Conservation (phyloP, 2,113 vertebrate genomes). For the Origma solitaria region DNA sequence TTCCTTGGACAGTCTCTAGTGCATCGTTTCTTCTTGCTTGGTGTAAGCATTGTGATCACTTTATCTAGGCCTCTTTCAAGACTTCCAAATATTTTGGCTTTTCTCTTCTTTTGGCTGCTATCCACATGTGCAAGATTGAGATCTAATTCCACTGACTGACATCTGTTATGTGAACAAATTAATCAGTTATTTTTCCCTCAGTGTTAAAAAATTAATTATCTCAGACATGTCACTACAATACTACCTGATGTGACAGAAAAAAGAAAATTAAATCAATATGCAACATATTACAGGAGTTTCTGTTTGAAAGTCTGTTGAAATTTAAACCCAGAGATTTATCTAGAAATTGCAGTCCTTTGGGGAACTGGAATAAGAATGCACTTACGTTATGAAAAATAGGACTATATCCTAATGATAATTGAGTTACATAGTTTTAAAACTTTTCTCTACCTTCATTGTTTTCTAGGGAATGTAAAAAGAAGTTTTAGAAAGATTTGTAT, state of each 20-base stretch:
- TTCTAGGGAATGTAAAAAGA: not conserved
- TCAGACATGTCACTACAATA: not conserved
- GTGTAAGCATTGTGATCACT: constrained; percentile 90
- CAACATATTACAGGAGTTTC: not conserved
- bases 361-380: not conserved
- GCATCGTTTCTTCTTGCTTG: constrained; percentile 80
- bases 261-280: not conserved
- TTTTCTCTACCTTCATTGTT: not conserved
- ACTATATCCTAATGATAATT: not conserved
- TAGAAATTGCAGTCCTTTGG: not conserved
- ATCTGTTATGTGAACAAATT: constrained; percentile 64
- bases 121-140: constrained; percentile 63
- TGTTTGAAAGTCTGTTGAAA: not conserved
- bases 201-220: not conserved
- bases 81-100: constrained; percentile 86
- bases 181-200: not conserved
- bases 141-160: constrained; percentile 82
- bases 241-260: not conserved
- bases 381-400: not conserved
- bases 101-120: constrained; percentile 84
- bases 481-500: not conserved
- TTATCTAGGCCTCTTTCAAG: constrained; percentile 92
- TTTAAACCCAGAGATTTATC: not conserved
- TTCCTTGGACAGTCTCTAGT: constrained; percentile 78
- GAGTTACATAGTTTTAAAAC: not conserved